These are phyloP conservation scores for Egretta garzetta DNA, from an alignment of 2,113 vertebrate genomes.

Conservation along the genomic window DNA sequence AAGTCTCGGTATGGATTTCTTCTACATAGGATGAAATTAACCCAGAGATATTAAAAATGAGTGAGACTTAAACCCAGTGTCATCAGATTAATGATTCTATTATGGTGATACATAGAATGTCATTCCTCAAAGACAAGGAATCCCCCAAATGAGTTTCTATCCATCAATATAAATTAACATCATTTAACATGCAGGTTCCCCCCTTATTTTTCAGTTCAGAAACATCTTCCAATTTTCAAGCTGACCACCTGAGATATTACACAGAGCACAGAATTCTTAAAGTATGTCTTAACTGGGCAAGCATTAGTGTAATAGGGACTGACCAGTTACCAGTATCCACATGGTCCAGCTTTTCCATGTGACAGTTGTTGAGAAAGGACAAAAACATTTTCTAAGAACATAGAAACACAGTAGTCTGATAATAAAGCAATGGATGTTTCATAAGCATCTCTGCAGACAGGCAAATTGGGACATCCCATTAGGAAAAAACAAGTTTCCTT, in stretches of 20 bases:
- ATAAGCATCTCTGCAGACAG: not conserved
- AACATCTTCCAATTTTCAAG: not conserved
- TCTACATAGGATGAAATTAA: not conserved
- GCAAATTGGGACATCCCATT: not conserved
- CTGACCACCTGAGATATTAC: not conserved
- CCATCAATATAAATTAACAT: not conserved
- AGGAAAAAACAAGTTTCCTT: not conserved
- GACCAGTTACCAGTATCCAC: not conserved
- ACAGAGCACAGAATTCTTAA: not conserved
- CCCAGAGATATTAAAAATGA: not conserved
- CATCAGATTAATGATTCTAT: not conserved
- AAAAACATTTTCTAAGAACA: not conserved
- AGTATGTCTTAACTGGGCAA: not conserved
- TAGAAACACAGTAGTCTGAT: not conserved
- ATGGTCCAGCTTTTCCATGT: not conserved
- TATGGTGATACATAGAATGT: not conserved
- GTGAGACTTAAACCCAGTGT: not conserved
- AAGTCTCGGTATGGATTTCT: fast-evolving
- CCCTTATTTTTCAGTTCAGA: not conserved
- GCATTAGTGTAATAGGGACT: not conserved
- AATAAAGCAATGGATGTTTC: not conserved
- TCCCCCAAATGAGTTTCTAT: not conserved
- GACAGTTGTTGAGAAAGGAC: not conserved
- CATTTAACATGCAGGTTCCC: not conserved
- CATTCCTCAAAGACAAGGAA: not conserved